A percentile compares a stretch with the other conserved stretches of the same genome.
phyloP scores from a whole-genome alignment of 2,113 vertebrate species.

The Hassar affinis region DNA sequence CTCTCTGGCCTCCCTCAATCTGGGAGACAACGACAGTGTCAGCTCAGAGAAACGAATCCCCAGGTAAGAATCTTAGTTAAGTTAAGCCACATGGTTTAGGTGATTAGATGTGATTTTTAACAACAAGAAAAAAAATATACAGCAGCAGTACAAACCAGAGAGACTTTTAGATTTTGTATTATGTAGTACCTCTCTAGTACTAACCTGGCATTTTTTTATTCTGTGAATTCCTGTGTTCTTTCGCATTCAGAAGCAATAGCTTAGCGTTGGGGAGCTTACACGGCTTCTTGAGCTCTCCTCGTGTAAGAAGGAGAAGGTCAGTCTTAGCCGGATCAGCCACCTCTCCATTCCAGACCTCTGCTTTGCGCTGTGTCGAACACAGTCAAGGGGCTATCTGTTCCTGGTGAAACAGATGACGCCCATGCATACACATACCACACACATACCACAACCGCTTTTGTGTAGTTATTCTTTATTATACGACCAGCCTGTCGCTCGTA shows the following conservation, averaged over 20 bases:
- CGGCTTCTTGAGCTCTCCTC: conserved; percentile 74
- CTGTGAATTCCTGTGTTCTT: conserved; percentile 49
- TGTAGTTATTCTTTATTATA: background rate
- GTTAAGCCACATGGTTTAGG: background rate
- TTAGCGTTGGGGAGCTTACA: conserved; percentile 74
- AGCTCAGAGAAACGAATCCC: conserved; percentile 90
- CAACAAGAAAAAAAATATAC: too few relatives aligned
- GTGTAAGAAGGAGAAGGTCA: conserved; percentile 73
- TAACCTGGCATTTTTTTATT: conserved; percentile 38
- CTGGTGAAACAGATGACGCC: background rate
- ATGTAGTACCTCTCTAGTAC: conserved; percentile 46
- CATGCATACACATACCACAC: background rate
- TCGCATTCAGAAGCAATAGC: conserved; percentile 69
- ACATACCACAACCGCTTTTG: conserved; percentile 22
- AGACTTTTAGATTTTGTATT: background rate
- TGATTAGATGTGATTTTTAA: too few relatives aligned
- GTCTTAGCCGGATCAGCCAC: conserved; percentile 56
- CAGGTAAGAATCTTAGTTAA: conserved; percentile 74
- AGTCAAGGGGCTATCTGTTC: conserved; percentile 21
- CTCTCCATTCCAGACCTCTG: background rate
- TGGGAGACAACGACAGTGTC: conserved; percentile 85
- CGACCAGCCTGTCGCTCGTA: background rate
- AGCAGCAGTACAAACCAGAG: background rate
- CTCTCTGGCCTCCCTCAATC: conserved; percentile 90
- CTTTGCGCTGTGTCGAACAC: background rate